Evolutionary conservation across 2,888 invertebrate species (phyloP).

Genomic region (Agrilus cyanescens): DNA sequence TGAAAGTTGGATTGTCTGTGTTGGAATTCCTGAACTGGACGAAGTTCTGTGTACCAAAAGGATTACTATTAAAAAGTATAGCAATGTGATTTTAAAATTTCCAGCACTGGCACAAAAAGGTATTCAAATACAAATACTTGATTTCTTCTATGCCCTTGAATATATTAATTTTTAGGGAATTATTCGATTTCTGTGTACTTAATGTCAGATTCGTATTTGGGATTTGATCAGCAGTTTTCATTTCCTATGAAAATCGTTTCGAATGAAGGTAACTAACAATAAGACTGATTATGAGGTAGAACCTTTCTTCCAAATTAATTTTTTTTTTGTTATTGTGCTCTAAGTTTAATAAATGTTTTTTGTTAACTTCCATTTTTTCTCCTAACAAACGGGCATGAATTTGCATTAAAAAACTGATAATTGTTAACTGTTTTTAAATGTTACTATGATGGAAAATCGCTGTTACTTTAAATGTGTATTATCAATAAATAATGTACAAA

Average conservation of each 20-base stretch:
- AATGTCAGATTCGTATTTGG: constrained; percentile 86
- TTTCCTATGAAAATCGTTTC: constrained; percentile 16
- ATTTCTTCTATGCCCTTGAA: neutral
- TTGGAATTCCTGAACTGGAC: constrained; percentile 58
- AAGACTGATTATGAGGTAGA: no score
- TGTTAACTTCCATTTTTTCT: no score
- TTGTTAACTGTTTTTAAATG: no score
- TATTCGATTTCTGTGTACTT: constrained; percentile 69
- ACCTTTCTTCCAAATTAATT: no score
- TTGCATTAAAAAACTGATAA: no score
- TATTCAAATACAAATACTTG: neutral
- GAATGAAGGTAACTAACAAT: no score
- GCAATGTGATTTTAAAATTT: constrained; percentile 44
- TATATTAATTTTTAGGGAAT: constrained; percentile 45
- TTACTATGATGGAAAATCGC: no score
- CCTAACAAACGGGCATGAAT: no score
- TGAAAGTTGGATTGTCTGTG: constrained; percentile 88
- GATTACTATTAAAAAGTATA: constrained; percentile 42
- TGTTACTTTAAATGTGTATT: no score
- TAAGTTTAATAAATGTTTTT: no score
- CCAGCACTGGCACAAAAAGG: constrained; percentile 45
- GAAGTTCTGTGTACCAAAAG: constrained; percentile 78
- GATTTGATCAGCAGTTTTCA: constrained; percentile 78
- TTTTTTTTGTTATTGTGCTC: no score
- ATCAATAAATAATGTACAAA: no score